A percentile compares a stretch with the other conserved stretches of the same genome.
Evolutionary conservation across 2,113 vertebrate genomes (phyloP).

Genomic region (Cervus canadensis): DNA sequence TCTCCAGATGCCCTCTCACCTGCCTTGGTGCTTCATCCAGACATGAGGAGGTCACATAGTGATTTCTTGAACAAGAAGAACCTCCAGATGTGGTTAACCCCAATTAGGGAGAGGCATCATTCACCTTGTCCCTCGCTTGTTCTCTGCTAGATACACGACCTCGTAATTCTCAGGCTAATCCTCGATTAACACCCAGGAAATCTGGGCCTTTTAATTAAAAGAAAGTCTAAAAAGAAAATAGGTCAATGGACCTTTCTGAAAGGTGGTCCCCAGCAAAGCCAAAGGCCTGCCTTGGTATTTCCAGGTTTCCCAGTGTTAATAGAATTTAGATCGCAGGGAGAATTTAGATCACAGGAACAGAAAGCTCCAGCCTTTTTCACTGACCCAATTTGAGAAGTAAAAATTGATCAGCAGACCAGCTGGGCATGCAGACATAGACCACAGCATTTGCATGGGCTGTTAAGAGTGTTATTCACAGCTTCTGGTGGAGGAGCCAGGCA

Average conservation of each 20-base stretch:
- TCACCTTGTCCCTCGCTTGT: not conserved
- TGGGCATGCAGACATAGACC: slow-evolving; percentile 58
- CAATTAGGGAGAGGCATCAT: not conserved
- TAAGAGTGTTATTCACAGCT: slow-evolving; percentile 53
- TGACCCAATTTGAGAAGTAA: slow-evolving; percentile 69
- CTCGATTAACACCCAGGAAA: not conserved
- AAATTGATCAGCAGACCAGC: slow-evolving; percentile 62
- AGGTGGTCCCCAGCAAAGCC: not conserved
- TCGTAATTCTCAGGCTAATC: not conserved
- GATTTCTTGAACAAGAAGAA: not conserved
- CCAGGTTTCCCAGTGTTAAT: not conserved
- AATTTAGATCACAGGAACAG: not conserved
- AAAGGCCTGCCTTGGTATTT: not conserved
- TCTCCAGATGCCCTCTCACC: not conserved
- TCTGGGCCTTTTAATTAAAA: slow-evolving; percentile 35
- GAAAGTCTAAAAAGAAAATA: not conserved
- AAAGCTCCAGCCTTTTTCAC: slow-evolving; percentile 4
- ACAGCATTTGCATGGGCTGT: slow-evolving; percentile 49
- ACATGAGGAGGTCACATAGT: accelerated
- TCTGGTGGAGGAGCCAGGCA: slow-evolving; percentile 8
- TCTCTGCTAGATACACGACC: not conserved
- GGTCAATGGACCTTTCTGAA: slow-evolving; percentile 27
- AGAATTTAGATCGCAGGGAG: not conserved
- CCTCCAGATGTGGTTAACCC: not conserved
- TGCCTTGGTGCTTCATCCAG: not conserved